Base-by-base conservation (phyloP, 1,140 invertebrate species). In the Ridgeia piscesae region DNA sequence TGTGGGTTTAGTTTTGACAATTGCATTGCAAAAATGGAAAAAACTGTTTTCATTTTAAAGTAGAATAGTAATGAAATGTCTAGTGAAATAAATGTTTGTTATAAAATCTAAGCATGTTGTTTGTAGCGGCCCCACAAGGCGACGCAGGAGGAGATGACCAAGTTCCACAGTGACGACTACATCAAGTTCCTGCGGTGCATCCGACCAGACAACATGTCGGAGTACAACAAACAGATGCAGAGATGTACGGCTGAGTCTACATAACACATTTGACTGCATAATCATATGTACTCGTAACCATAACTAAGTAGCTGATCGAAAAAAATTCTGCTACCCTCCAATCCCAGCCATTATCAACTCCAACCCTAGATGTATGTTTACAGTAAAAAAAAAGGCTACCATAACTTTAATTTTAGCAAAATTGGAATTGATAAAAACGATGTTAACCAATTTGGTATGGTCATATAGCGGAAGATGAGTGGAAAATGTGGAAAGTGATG, bases 211-310 rank as follows among this genome's bases (percentile, higher is more conserved):
- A 99, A 99, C 95, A 99, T 99, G 98, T 98, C 98, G 4, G 99
- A 99, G 96, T 99, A 99, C 96, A 99, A 99, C 95, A 99, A 99
- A 96, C 99, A 99, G 96, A 99, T 99, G 99, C 99, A 99, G 95
- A 97, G 98, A 96, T 99, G 91, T 91, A 91, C 2, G 91, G 42
- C 33, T 4, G n/a, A 90, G 4, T 35, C 35, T n/a, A 17, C 35
- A 34, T 27, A 17, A 27, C 89, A 90, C 14, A 77, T 6, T 77
- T 42, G 42, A 42, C 42, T 42, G 42, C 11, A 11, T 42, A 42
- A 42, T 42, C 11, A 11, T n/a, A n/a, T n/a, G n/a, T n/a, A n/a
- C n/a, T 42, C 11, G 42, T 4, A 42, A 42, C 42, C 11, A 42
- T 42, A 42, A 42, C 42, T 42, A 42, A 42, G n/a, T n/a, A n/a